Evolutionary conservation across 2,888 invertebrate species (phyloP), one percentile per base, ranked within the genome.

Genomic region (Mantis religiosa): DNA sequence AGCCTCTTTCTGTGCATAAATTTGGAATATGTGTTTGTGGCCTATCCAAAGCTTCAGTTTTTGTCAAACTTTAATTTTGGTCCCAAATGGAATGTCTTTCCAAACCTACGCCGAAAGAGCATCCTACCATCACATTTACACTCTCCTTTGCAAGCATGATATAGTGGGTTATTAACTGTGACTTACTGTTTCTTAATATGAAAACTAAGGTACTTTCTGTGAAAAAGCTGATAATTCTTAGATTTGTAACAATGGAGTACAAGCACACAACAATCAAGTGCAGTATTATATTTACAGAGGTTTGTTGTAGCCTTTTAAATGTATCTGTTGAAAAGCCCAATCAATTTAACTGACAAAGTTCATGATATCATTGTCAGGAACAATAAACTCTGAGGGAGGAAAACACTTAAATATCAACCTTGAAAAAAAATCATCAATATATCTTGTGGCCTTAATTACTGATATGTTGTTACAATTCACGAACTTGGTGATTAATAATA

Each of bases 201-300:
- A 71, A 71, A 71, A 71, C 54, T 71, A 71, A 71, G 54, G 54
- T 71, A 71, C 54, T 71, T 71, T 30, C 28, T 84, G 30, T 28
- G 34, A 84, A 84, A 85, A n/a, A 25, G 85, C 28, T 85, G 85
- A 85, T 41, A 85, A 85, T 85, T 85, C 85, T 85, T 85, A 84
- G n/a, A 84, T 83, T 87, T 89, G 89, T 83, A 89, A 89, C 89
- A 89, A 87, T 89, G 89, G 89, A 89, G 87, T 89, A 89, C 84
- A 89, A 83, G 87, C 89, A 89, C 89, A 89, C 87, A 86, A 89
- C 89, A 89, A 54, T 87, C 86, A 89, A 89, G 89, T 89, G 89
- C 87, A 85, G 84, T 85, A 88, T 87, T 34, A 83, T 89, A 89
- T 89, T 30, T 89, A 89, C 89, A 89, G 87, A 54, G n/a, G 84